phyloP scores from a whole-genome alignment of 2,113 vertebrate species.

The Cyanoderma ruficeps region DNA sequence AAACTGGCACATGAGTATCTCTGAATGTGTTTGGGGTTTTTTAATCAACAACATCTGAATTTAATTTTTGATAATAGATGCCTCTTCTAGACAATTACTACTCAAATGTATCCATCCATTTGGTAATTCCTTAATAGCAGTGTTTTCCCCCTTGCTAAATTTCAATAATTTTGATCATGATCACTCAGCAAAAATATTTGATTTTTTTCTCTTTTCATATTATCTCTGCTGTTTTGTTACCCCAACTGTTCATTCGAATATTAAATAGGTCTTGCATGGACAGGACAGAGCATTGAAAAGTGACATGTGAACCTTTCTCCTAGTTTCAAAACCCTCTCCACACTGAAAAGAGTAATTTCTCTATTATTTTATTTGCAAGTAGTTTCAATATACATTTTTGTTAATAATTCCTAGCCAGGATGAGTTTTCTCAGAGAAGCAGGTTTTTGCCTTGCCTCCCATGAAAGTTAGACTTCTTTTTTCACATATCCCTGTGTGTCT shows the following conservation, averaged over 20 bases:
- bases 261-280: neutral
- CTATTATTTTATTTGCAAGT: neutral
- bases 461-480: neutral
- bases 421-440: neutral
- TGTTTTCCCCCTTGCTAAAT: neutral
- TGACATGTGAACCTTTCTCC: neutral
- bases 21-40: neutral
- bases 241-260: neutral
- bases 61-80: neutral
- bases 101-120: neutral
- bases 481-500: fast-evolving
- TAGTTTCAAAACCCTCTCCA: neutral
- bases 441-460: neutral
- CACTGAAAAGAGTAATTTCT: neutral
- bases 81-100: neutral
- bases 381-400: neutral
- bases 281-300: neutral
- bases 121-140: neutral
- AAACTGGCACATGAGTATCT: neutral
- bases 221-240: neutral
- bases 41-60: neutral
- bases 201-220: neutral
- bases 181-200: neutral
- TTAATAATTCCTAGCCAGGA: neutral
- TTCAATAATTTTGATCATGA: neutral